Conservation (phyloP, 2,888 invertebrate species). For the Stenurella melanura region DNA sequence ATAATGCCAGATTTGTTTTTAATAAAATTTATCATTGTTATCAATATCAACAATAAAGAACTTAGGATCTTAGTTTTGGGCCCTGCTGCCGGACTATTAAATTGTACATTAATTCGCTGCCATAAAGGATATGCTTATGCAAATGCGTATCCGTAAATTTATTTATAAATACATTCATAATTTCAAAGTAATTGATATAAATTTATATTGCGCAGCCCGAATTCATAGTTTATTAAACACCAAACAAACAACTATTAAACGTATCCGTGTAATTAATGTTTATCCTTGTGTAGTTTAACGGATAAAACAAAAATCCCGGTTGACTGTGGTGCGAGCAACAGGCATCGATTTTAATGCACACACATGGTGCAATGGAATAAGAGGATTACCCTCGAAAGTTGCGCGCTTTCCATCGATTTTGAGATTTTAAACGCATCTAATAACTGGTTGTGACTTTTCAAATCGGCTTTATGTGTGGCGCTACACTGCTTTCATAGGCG, state of each 20-base stretch:
- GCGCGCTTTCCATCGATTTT: constrained; percentile 46
- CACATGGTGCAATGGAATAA: constrained; percentile 48
- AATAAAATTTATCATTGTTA: too few species aligned
- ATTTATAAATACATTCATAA: constrained; percentile 9
- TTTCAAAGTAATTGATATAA: constrained; percentile 21
- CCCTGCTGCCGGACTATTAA: background rate
- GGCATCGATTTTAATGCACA: constrained; percentile 42
- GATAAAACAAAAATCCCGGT: constrained; percentile 41
- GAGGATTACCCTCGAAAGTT: constrained; percentile 49
- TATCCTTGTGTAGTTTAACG: constrained; percentile 39
- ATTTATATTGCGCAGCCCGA: background rate
- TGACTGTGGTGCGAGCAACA: constrained; percentile 35
- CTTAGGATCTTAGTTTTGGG: too few species aligned
- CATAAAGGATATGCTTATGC: constrained; percentile 1
- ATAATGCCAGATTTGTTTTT: too few species aligned
- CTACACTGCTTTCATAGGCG: constrained; percentile 11
- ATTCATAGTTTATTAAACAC: constrained; percentile 29
- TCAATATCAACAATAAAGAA: too few species aligned
- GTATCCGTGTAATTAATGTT: constrained; percentile 35
- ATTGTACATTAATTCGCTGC: background rate
- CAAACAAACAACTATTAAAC: constrained; percentile 26
- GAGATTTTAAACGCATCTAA: constrained; percentile 50
- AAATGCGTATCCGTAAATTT: background rate
- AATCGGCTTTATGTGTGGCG: constrained; percentile 51
- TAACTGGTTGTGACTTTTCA: constrained; percentile 52